These are phyloP conservation scores for Mya arenaria DNA, from an alignment of 1,140 invertebrate genomes.

Conservation along the genomic window DNA sequence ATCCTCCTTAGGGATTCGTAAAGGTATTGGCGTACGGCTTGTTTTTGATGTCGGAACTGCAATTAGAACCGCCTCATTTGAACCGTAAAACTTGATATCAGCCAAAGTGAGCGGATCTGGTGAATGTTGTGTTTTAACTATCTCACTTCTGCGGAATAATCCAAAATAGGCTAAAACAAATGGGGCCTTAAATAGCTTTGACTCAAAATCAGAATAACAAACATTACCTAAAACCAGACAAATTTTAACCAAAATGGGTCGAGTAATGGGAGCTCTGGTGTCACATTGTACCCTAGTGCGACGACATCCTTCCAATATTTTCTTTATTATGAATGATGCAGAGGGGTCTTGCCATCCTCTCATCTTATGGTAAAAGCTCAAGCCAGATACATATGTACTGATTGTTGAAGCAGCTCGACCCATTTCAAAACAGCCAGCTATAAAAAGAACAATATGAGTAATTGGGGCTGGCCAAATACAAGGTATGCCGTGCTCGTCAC, in stretches of 20 bases:
- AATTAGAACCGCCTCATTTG: not conserved
- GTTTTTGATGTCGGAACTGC: not conserved
- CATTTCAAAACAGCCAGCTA: slow-evolving; percentile 5
- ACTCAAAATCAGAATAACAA: not conserved
- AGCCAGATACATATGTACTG: not conserved
- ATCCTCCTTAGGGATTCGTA: not conserved
- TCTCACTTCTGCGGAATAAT: not conserved
- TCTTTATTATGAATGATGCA: not conserved
- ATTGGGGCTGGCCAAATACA: not conserved
- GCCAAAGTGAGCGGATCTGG: not conserved
- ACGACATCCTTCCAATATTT: not conserved
- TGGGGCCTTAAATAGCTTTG: not conserved
- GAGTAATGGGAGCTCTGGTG: not conserved
- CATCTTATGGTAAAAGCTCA: not conserved
- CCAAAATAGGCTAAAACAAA: slow-evolving; percentile 4
- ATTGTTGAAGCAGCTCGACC: not conserved
- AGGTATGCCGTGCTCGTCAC: not conserved
- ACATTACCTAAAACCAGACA: not conserved
- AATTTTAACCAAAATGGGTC: not conserved
- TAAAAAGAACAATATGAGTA: not conserved
- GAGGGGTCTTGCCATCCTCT: not conserved
- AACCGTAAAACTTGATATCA: not conserved
- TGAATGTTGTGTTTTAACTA: not conserved
- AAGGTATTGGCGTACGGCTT: not conserved
- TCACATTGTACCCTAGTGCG: not conserved